Base-by-base conservation (phyloP, 2,797 vertebrate genomes). In the Gymnothorax javanicus region DNA sequence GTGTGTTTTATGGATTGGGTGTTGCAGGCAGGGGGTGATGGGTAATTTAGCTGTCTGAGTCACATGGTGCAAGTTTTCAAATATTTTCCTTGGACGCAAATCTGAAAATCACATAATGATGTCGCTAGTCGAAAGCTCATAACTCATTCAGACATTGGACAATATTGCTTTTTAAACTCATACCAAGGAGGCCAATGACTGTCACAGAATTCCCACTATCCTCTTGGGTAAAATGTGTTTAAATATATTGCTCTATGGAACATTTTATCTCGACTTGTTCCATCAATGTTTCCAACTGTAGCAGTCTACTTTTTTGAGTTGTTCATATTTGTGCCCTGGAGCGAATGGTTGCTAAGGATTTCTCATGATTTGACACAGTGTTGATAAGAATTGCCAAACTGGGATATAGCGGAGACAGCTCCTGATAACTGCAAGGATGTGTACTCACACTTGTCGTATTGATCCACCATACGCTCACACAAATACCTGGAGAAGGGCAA, bases 21-120 rank as follows among this genome's bases (percentile, higher is more conserved):
- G 33, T 43, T 43, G 33, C 33, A 2, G 33, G 33, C 33, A 11
- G 27, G 64, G 87, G 33, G 62, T 8, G 17, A 23, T 17, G 62
- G 62, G 20, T 8, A 1, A 23, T 20, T 23, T 67, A 20, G 43
- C 77, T 52, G n/a, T 8, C 54, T 8, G 64, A 87, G 25, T 82
- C 56, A 9, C 62, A 82, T 77, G 4, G n/a, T 27, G 84, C 69
- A 71, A n/a, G 23, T 83, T 15, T 83, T 86, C 84, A 83, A 23
- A 64, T 88, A 17, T 86, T 88, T 88, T 58, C 59, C 33, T 86
- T 88, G 87, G 84, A 88, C 56, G 17, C 59, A 33, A 86, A 85
- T 23, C 57, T 59, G 50, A 23, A 75, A 88, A 82, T 86, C 64
- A 77, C 79, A 83, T 43, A 81, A 85, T 25, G 69, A 25, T 86